Evolutionary conservation across 2,888 invertebrate species (phyloP), one percentile per base, ranked within the genome.

Genomic region (Lamproptera curius): DNA sequence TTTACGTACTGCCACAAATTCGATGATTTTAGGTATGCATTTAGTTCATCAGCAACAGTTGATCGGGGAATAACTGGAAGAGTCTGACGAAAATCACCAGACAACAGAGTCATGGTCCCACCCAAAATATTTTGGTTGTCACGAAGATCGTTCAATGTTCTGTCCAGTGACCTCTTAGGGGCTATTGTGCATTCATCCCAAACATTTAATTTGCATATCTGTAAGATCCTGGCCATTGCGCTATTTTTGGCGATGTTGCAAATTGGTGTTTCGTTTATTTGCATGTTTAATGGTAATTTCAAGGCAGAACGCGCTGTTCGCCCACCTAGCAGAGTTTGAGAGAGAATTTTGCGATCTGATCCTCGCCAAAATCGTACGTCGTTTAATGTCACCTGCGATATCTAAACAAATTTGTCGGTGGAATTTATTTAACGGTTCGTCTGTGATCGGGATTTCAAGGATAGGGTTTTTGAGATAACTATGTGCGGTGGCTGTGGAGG

Each of bases 161-260:
- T 49, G 16, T 64, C 52, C 5, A 59, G 49, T 26, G 58, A 53
- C 14, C 44, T 46, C 47, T 58, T 61, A 13, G 59, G 60, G 10
- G 57, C 52, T 59, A 63, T 65, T 41, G 57, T 61, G 50, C 57
- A 61, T 50, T 61, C 60, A 31, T 63, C 62, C 65, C 62, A 65
- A 46, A 61, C 36, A 2, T 60, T 59, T 10, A 61, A 46, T 55
- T 54, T 56, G 34, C 50, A 53, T 8, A 6, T 23, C 23, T 23
- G 4, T n/a, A n/a, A n/a, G n/a, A n/a, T n/a, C n/a, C n/a, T n/a
- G n/a, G n/a, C n/a, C n/a, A n/a, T n/a, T n/a, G n/a, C n/a, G n/a
- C n/a, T n/a, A n/a, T n/a, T n/a, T n/a, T n/a, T n/a, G n/a, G n/a
- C n/a, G n/a, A n/a, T n/a, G n/a, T n/a, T n/a, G n/a, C n/a, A n/a